Evolutionary conservation across 2,888 invertebrate species (phyloP), one percentile per base, ranked within the genome.

Genomic region (Panopea generosa): DNA sequence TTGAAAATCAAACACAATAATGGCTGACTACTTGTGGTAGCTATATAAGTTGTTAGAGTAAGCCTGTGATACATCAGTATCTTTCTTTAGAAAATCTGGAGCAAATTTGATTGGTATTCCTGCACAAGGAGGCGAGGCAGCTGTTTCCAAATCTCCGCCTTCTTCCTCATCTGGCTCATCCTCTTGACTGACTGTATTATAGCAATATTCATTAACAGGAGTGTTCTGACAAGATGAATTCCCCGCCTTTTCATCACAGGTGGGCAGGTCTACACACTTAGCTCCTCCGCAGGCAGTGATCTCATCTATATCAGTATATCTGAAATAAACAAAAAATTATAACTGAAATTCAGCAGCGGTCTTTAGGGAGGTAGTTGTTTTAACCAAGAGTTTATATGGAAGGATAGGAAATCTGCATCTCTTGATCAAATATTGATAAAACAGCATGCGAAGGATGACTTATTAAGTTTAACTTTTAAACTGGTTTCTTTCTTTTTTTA

Each of bases 41-140:
- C 77, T 72, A 65, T 77, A 77, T 14, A 77, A 60, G 50, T 77
- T 77, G 29, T 77, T 77, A 22, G 72, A 77, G 55, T 77, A 77
- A 6, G 77, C 77, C 43, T 77, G 69, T 1, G 69, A 72, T 0
- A 77, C 68, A 61, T 77, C 77, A 4, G 72, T 73, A 38, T 69
- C 72, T 43, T 77, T 77, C 47, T 68, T 49, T 55, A 77, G 45
- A 55, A 77, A 77, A 33, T 77, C 77, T 40, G 73, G 72, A 47
- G 68, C 47, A 69, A 77, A 73, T 50, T 40, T 45, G 18, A 55
- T 18, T 22, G 22, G 22, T 11, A 20, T 27, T 26, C 61, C 65
- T 16, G 62, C 38, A 27, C 68, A 77, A 18, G 71, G 71, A 24
- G 63, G 63, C 9, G 73, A 67, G 14, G 77, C 71, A 11, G 55